phyloP scores from a whole-genome alignment of 1,140 invertebrate genomes.

The Cepaea nemoralis region DNA sequence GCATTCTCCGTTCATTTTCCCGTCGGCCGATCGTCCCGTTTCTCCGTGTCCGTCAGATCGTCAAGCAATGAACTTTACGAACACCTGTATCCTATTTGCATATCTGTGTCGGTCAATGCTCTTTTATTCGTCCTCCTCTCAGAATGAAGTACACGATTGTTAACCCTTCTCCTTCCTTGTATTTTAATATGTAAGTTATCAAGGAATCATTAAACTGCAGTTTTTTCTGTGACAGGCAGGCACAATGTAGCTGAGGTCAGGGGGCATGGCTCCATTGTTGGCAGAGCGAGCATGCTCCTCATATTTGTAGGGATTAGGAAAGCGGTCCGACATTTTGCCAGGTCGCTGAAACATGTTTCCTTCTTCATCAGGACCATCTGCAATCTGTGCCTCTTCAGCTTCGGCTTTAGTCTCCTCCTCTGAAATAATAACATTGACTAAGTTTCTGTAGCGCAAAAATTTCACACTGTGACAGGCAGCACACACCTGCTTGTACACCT shows the following conservation, averaged over 20 bases:
- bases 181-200: too few species aligned
- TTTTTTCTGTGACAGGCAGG: slow-evolving; percentile 90
- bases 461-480: slow-evolving; percentile 97
- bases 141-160: too few species aligned
- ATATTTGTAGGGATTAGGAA: slow-evolving; percentile 78
- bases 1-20: too few species aligned
- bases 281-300: slow-evolving; percentile 87
- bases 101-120: too few species aligned
- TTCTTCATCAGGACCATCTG: slow-evolving; percentile 92
- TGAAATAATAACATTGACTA: slow-evolving; percentile 90
- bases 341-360: slow-evolving; percentile 93
- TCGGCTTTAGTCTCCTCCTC: too few species aligned
- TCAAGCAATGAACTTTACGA: too few species aligned
- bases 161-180: too few species aligned
- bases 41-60: too few species aligned
- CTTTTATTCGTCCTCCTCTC: too few species aligned
- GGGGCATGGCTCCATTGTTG: slow-evolving; percentile 95
- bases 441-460: slow-evolving; percentile 91
- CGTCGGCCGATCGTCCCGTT: too few species aligned
- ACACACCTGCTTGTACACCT: slow-evolving; percentile 99
- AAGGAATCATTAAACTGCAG: too few species aligned
- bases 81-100: too few species aligned
- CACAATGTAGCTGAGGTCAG: slow-evolving; percentile 93
- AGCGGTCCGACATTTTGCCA: slow-evolving; percentile 93
- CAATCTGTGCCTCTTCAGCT: slow-evolving; percentile 77